Percentiles rank a stretch among this genome's conserved stretches.
phyloP scores from a whole-genome alignment of 2,888 invertebrate species.

The Pachycephus smyrnensis region DNA sequence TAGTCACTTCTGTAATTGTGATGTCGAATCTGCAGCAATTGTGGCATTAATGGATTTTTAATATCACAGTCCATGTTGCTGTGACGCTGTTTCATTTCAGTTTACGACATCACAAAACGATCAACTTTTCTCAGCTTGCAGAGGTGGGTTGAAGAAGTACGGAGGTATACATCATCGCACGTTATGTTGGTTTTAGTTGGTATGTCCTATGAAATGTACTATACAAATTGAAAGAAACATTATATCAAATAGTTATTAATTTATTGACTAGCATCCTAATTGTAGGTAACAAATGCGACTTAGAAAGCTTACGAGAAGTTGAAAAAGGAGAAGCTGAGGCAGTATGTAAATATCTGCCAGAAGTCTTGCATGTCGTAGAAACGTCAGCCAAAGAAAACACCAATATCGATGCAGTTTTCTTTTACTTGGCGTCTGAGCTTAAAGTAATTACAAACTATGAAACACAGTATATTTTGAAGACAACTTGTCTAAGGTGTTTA shows the following conservation, averaged over 20 bases:
- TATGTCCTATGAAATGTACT: slow-evolving; percentile 52
- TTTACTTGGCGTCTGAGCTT: slow-evolving; percentile 86
- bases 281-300: slow-evolving; percentile 86
- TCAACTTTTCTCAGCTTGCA: slow-evolving; percentile 91
- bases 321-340: slow-evolving; percentile 88
- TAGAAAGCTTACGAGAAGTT: slow-evolving; percentile 84
- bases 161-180: slow-evolving; percentile 92
- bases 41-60: not conserved
- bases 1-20: not conserved
- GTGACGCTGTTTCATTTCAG: slow-evolving; percentile 67
- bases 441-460: slow-evolving; percentile 71
- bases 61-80: not conserved
- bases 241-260: not conserved
- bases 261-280: slow-evolving; percentile 6
- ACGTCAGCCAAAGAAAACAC: slow-evolving; percentile 93
- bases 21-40: not conserved
- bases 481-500: slow-evolving; percentile 13
- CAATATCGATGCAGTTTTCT: slow-evolving; percentile 90
- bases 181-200: slow-evolving; percentile 92
- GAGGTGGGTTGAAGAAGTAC: slow-evolving; percentile 96
- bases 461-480: not conserved
- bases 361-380: slow-evolving; percentile 88
- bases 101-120: slow-evolving; percentile 95
- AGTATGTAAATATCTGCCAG: slow-evolving; percentile 87
- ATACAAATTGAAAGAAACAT: slow-evolving; percentile 1